Percentiles rank a stretch among this genome's conserved stretches.
These are phyloP conservation scores for Dromius quadrimaculatus DNA, from an alignment of 2,888 invertebrate species.

Conservation along the genomic window DNA sequence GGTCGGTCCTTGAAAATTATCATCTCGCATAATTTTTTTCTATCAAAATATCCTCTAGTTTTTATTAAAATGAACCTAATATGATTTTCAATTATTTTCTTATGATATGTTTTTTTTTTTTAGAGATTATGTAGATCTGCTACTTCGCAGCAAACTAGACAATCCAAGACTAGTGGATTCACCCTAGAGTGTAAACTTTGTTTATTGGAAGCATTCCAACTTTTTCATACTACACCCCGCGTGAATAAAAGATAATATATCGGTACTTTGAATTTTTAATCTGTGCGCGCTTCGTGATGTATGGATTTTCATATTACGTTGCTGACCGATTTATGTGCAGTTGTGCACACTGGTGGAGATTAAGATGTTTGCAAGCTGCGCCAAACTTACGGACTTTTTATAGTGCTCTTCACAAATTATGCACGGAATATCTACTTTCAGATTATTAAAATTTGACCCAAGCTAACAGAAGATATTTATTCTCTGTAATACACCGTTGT, in stretches of 20 bases:
- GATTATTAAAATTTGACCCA: slow-evolving; percentile 8
- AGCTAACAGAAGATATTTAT: slow-evolving; percentile 17
- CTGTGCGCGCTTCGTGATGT: slow-evolving; percentile 35
- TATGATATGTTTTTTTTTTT: too few species aligned
- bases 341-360: background rate
- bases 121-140: too few species aligned
- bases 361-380: slow-evolving; percentile 28
- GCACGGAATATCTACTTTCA: background rate
- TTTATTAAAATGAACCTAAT: too few species aligned
- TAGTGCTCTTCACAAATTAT: slow-evolving; percentile 4
- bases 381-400: slow-evolving; percentile 12
- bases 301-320: slow-evolving; percentile 42
- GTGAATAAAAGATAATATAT: slow-evolving; percentile 31
- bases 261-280: slow-evolving; percentile 43
- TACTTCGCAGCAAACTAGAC: slow-evolving; percentile 25
- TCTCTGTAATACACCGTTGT: slow-evolving; percentile 9
- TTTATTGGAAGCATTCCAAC: slow-evolving; percentile 3
- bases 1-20: too few species aligned
- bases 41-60: too few species aligned
- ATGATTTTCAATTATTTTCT: too few species aligned
- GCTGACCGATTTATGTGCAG: slow-evolving; percentile 40
- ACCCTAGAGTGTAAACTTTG: background rate
- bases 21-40: too few species aligned
- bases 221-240: background rate
- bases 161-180: slow-evolving; percentile 7